Percentiles rank a stretch among this genome's conserved stretches.
phyloP scores from a whole-genome alignment of 2,888 invertebrate genomes.

The Leucophenga montana region DNA sequence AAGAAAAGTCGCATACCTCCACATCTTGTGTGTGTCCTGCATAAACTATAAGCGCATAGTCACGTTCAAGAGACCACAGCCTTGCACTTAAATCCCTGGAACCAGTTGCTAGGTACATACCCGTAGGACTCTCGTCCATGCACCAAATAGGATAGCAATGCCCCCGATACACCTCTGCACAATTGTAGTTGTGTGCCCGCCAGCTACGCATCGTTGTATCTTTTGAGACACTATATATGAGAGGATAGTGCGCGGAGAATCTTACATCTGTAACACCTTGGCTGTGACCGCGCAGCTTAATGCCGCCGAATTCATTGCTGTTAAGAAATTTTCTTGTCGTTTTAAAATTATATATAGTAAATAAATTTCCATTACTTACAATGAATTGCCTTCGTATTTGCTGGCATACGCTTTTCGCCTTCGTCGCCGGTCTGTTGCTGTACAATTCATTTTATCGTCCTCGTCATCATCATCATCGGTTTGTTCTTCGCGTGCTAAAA shows the following conservation, averaged over 20 bases:
- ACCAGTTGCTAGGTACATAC: conserved; percentile 90
- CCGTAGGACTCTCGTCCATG: conserved; percentile 81
- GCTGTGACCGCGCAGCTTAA: conserved; percentile 82
- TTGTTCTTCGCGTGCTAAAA: conserved; percentile 12
- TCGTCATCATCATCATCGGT: conserved; percentile 40
- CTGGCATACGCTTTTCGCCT: conserved; percentile 44
- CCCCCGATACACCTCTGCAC: conserved; percentile 80
- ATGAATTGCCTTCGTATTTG: conserved; percentile 67
- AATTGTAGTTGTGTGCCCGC: conserved; percentile 79
- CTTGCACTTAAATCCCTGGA: conserved; percentile 90
- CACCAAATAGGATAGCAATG: conserved; percentile 94
- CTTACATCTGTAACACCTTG: conserved; percentile 79
- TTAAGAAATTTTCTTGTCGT: neutral
- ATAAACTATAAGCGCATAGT: conserved; percentile 87
- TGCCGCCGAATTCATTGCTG: conserved; percentile 74
- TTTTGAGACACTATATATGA: conserved; percentile 82
- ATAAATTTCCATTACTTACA: conserved; percentile 54
- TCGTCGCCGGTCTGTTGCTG: conserved; percentile 42
- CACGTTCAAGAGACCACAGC: conserved; percentile 86
- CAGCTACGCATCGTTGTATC: conserved; percentile 86
- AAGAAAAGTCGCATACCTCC: conserved; percentile 77
- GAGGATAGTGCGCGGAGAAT: conserved; percentile 76
- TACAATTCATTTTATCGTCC: conserved; percentile 39
- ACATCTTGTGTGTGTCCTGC: conserved; percentile 92
- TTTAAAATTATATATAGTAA: neutral